Evolutionary conservation across 1,140 invertebrate genomes (phyloP).

Genomic region (Phthorimaea operculella): DNA sequence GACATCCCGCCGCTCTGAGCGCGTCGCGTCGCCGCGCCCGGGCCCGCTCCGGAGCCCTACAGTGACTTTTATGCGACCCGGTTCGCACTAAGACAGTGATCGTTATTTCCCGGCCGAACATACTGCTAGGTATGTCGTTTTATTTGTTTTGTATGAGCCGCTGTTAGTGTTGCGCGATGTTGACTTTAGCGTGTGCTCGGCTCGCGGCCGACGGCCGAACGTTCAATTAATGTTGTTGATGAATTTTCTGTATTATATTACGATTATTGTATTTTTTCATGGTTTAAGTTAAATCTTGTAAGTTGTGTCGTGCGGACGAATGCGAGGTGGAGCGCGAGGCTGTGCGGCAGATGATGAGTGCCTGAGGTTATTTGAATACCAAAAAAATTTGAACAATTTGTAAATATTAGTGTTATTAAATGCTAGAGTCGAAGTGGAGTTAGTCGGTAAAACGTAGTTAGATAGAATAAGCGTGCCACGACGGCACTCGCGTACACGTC

Average conservation of each 20-base stretch:
- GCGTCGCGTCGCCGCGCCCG: constrained; percentile 37
- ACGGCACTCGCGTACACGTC: constrained; percentile 55
- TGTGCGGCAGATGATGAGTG: constrained; percentile 50
- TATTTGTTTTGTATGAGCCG: constrained; percentile 55
- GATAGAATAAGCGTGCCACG: constrained; percentile 60
- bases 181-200: constrained; percentile 39
- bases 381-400: constrained; percentile 66
- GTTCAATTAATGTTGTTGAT: constrained; percentile 63
- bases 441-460: constrained; percentile 56
- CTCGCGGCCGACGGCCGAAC: constrained; percentile 35
- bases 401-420: constrained; percentile 59
- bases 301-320: constrained; percentile 52
- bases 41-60: constrained; percentile 16
- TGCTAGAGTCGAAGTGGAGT: constrained; percentile 47
- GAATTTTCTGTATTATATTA: constrained; percentile 62
- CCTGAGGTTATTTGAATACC: constrained; percentile 62
- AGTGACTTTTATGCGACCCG: constrained; percentile 47
- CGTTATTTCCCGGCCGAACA: constrained; percentile 47
- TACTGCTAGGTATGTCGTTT: constrained; percentile 62
- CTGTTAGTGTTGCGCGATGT: constrained; percentile 55
- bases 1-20: constrained; percentile 69
- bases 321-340: constrained; percentile 31
- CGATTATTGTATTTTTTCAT: constrained; percentile 64
- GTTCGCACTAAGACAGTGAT: constrained; percentile 50
- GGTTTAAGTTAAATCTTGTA: constrained; percentile 62